Evolutionary conservation across 1,140 invertebrate species (phyloP), one percentile per base, ranked within the genome.

Genomic region (Drosophila leontia): DNA sequence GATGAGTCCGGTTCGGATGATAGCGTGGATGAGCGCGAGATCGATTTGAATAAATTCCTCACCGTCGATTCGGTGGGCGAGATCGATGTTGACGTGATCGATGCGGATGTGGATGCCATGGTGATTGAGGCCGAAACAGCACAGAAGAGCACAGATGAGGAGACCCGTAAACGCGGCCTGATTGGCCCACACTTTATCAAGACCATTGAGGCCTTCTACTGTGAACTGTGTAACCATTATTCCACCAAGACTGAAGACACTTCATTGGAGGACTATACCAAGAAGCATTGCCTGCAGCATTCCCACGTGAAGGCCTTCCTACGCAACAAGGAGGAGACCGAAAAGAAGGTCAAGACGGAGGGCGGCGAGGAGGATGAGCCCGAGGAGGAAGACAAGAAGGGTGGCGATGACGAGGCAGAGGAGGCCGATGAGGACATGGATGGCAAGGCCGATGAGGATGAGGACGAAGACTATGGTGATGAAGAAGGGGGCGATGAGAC

Each of bases 51-150:
- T 57, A 97, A 97, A 87, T 97, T 97, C 80, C 96, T 97, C 94
- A 97, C 96, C 32, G 94, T 97, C 9, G 96, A 97, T 93, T 97
- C 96, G 19, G 96, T 97, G 19, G 96, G 96, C n/a, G 96, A 96
- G 93, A 96, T 96, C 19, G 96, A 97, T 93, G 96, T 95, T 95
- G 85, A 88, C 11, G 93, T 92, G 32, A 93, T 92, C 72, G 87
- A 91, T 55, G 80, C 77, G 11, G 87, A 93, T 75, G 77, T 91
- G 7, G 79, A 91, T 47, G 91, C 91, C 3, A 80, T 92, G 79
- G 34, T 92, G n/a, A 67, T 74, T n/a, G 84, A 92, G 60, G 75
- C 84, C 7, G 85, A 85, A 42, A 64, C 59, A 2, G 91, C 92
- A 69, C 92, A 93, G 93, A 95, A 95, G 79, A 95, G 95, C 80